Base-by-base conservation (phyloP, 2,113 vertebrate species). In the Formicarius rufipectus region DNA sequence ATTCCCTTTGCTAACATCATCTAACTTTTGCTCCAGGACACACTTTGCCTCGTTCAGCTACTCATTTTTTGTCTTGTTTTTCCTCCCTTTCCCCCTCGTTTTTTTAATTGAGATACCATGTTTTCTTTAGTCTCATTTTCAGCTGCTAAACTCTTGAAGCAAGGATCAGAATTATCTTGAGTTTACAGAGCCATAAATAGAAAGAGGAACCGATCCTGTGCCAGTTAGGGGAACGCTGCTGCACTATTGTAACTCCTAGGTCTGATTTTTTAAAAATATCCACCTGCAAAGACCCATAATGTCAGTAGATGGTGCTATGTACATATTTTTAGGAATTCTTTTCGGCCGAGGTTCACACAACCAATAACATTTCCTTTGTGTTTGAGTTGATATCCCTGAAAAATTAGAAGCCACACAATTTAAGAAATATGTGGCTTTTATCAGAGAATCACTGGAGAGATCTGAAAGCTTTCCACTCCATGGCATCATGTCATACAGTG, bases 231-330 rank as follows among this genome's bases (percentile, higher is more conserved):
- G 20, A 12, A 69, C 6, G 39, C 35, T 69, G 53, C 55, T 25
- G 53, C 10, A 1, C 6, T 39, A 0, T 3, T 30, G 10, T 4
- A 45, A 55, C 11, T 17, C 24, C 22, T 78, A n/a, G n/a, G n/a
- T 77, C 5, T 2, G 19, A 20, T 22, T 47, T 63, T 73, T 42
- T 8, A 14, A 39, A 77, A 14, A 25, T 27, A 39, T 19, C 64
- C 53, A 21, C 42, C 30, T 91, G 93, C 84, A 77, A 68, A 68
- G 35, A 49, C 25, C 37, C 42, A 1, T 18, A 6, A 0, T 8
- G 87, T 77, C 97, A 89, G 56, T 96, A 97, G 97, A 90, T 97
- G 97, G 97, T 86, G 97, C 90, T 96, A 71, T n/a, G 22, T 24
- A 49, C 84, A 22, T 42, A 84, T 20, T 74, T 84, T 93, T 81